A percentile compares a stretch with the other conserved stretches of the same genome.
Evolutionary conservation across 2,888 invertebrate genomes (phyloP).

Genomic region (Nephrocerus scutellatus): DNA sequence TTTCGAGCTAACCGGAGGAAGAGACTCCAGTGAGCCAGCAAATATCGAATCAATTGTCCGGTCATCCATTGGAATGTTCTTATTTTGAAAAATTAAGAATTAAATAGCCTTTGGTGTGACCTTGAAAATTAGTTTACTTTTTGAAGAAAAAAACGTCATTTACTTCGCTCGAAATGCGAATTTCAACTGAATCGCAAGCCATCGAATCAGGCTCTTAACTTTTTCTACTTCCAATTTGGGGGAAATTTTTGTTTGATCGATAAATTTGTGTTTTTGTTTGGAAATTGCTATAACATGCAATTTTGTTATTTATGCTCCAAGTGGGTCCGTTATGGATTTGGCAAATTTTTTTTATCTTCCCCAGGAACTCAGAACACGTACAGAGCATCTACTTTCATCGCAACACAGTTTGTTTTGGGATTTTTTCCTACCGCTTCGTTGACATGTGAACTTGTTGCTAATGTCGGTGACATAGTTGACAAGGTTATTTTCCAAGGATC

Average conservation of each 20-base stretch:
- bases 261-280: constrained; percentile 13
- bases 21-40: constrained; percentile 73
- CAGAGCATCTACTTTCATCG: too few species aligned
- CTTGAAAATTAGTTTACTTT: constrained; percentile 23
- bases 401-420: too few species aligned
- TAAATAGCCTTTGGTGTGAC: constrained; percentile 2
- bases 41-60: constrained; percentile 85
- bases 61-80: constrained; percentile 95
- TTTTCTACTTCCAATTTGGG: constrained; percentile 16
- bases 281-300: too few species aligned
- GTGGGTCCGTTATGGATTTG: too few species aligned
- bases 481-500: too few species aligned
- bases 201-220: constrained; percentile 4
- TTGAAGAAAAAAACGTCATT: constrained; percentile 12
- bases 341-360: too few species aligned
- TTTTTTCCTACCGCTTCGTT: too few species aligned
- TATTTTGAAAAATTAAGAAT: too few species aligned
- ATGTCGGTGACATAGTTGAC: too few species aligned
- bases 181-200: constrained; percentile 13
- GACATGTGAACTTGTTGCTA: too few species aligned
- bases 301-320: too few species aligned
- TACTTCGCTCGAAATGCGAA: constrained; percentile 13
- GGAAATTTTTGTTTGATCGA: constrained; percentile 22
- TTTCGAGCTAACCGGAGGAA: constrained; percentile 95
- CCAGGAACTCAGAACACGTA: too few species aligned